These are phyloP conservation scores for Hestina assimilis DNA, from an alignment of 1,140 invertebrate species.

Conservation along the genomic window DNA sequence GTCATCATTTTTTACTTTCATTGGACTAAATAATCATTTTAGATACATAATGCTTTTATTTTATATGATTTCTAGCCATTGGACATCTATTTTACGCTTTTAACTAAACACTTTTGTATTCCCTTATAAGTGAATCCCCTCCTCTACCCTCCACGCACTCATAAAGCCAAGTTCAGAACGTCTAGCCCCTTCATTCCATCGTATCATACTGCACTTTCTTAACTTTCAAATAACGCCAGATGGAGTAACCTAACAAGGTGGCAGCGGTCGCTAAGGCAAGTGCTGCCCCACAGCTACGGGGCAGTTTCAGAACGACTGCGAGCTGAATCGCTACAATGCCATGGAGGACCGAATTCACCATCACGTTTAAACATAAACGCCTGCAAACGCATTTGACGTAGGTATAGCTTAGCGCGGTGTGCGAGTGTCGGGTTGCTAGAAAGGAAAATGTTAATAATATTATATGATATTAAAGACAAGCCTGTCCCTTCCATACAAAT, in stretches of 20 bases:
- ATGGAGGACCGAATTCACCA: conserved; percentile 79
- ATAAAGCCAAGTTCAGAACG: conserved; percentile 33
- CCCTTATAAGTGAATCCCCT: too few species aligned
- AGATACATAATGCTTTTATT: too few species aligned
- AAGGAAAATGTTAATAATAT: background rate
- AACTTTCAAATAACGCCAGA: conserved; percentile 92
- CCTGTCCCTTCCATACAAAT: too few species aligned
- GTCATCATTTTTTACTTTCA: too few species aligned
- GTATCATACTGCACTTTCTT: conserved; percentile 95
- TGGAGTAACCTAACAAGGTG: conserved; percentile 90
- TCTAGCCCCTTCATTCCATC: conserved; percentile 84
- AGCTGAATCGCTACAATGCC: conserved; percentile 78
- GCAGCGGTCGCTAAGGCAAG: conserved; percentile 88
- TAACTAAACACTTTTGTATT: too few species aligned
- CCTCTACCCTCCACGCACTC: background rate
- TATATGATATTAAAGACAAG: background rate
- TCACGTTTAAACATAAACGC: conserved; percentile 81
- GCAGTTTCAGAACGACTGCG: conserved; percentile 87
- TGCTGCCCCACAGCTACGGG: conserved; percentile 90
- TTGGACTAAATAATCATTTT: too few species aligned
- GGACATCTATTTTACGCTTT: too few species aligned
- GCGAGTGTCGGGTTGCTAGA: conserved; percentile 46
- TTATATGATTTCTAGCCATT: too few species aligned
- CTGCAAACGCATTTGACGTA: conserved; percentile 79
- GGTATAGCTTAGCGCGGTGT: conserved; percentile 78